These are phyloP conservation scores for Neolamprologus caudopunctatus DNA, from an alignment of 2,113 vertebrate genomes.

Conservation along the genomic window DNA sequence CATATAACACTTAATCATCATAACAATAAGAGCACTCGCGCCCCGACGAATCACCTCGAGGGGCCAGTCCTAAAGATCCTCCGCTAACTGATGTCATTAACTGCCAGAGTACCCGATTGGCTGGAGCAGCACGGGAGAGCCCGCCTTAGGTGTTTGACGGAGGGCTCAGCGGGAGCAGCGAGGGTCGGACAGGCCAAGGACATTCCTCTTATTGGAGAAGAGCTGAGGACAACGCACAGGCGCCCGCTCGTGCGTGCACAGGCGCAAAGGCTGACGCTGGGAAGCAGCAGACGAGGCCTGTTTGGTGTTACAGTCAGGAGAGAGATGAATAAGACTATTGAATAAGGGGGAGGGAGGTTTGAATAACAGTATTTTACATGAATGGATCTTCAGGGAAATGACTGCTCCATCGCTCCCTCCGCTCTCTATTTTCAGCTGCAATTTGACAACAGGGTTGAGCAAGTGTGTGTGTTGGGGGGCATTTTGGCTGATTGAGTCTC, in stretches of 20 bases:
- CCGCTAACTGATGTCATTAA: slow-evolving; percentile 63
- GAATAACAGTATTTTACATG: slow-evolving; percentile 65
- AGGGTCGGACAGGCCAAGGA: slow-evolving; percentile 61
- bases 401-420: slow-evolving; percentile 27
- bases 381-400: slow-evolving; percentile 65
- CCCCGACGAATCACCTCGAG: slow-evolving; percentile 55
- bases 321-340: slow-evolving; percentile 55
- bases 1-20: slow-evolving; percentile 72
- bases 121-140: neutral
- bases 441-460: slow-evolving; percentile 36
- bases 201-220: slow-evolving; percentile 47
- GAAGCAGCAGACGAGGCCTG: slow-evolving; percentile 35
- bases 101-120: slow-evolving; percentile 31
- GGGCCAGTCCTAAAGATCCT: slow-evolving; percentile 46
- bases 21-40: slow-evolving; percentile 63
- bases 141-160: slow-evolving; percentile 45
- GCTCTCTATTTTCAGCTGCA: slow-evolving; percentile 37
- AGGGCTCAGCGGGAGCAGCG: slow-evolving; percentile 32
- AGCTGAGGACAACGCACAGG: neutral
- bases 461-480: neutral
- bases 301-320: slow-evolving; percentile 53
- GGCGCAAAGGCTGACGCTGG: neutral
- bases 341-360: slow-evolving; percentile 46
- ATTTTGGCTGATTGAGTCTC: slow-evolving; percentile 40
- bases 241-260: neutral